phyloP scores from a whole-genome alignment of 2,888 invertebrate species.

The Coenonympha arcania region DNA sequence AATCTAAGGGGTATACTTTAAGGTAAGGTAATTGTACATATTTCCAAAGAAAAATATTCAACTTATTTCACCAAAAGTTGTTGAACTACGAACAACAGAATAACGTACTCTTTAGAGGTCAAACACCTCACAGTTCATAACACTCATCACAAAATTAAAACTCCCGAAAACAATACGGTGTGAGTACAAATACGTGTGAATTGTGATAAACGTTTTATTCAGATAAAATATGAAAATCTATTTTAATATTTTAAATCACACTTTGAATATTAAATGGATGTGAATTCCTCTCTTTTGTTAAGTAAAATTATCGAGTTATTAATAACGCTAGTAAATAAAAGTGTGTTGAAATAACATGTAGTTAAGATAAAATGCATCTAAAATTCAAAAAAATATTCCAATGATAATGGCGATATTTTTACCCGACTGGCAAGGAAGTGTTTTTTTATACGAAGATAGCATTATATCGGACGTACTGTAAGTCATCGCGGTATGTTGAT shows the following conservation, averaged over 20 bases:
- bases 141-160: background rate
- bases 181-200: too few species aligned
- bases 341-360: background rate
- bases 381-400: too few species aligned
- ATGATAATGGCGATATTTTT: too few species aligned
- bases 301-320: too few species aligned
- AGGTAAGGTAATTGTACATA: too few species aligned
- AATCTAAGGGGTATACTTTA: too few species aligned
- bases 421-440: background rate
- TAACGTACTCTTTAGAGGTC: background rate
- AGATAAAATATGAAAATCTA: background rate
- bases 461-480: constrained; percentile 34
- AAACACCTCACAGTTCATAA: background rate
- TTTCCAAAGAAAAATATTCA: too few species aligned
- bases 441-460: constrained; percentile 36
- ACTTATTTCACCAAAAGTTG: too few species aligned
- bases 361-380: too few species aligned
- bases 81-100: background rate
- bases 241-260: background rate
- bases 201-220: too few species aligned
- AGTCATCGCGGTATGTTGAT: constrained; percentile 27
- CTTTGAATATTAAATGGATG: too few species aligned
- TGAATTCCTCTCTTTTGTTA: background rate
- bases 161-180: too few species aligned
- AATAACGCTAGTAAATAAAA: background rate